phyloP scores from a whole-genome alignment of 1,140 invertebrate genomes.

The Antheraea mylitta region DNA sequence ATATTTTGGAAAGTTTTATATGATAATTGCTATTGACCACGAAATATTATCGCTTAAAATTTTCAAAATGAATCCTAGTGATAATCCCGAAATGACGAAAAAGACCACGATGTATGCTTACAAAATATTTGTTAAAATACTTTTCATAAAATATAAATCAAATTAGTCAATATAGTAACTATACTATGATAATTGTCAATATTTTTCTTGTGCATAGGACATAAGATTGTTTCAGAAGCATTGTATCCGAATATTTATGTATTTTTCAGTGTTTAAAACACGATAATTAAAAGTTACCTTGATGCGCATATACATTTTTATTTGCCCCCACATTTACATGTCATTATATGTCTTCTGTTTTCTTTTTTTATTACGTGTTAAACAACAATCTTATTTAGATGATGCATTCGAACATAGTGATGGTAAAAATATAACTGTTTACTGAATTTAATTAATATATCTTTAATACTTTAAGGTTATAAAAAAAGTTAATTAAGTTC shows the following conservation, averaged over 20 bases:
- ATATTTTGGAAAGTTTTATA: too few species aligned
- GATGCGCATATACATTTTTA: neutral
- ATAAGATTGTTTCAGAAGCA: neutral
- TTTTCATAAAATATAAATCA: neutral
- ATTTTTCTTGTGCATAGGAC: neutral
- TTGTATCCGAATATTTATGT: neutral
- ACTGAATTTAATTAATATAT: too few species aligned
- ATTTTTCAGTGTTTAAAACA: neutral
- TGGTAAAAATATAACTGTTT: too few species aligned
- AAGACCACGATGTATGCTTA: neutral
- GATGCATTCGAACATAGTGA: too few species aligned
- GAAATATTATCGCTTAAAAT: too few species aligned
- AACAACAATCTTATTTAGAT: too few species aligned
- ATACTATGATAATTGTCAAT: neutral
- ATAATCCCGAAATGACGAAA: neutral
- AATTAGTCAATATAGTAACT: neutral
- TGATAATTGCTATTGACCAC: too few species aligned
- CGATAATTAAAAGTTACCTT: neutral
- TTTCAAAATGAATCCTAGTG: neutral
- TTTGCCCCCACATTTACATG: too few species aligned
- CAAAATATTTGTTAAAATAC: neutral
- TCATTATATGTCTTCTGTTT: too few species aligned
- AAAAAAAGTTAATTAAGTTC: too few species aligned
- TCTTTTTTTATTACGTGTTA: too few species aligned
- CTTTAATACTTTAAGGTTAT: too few species aligned